Evolutionary conservation across 2,113 vertebrate species (phyloP), one percentile per base, ranked within the genome.

Genomic region (Manacus vitellinus): DNA sequence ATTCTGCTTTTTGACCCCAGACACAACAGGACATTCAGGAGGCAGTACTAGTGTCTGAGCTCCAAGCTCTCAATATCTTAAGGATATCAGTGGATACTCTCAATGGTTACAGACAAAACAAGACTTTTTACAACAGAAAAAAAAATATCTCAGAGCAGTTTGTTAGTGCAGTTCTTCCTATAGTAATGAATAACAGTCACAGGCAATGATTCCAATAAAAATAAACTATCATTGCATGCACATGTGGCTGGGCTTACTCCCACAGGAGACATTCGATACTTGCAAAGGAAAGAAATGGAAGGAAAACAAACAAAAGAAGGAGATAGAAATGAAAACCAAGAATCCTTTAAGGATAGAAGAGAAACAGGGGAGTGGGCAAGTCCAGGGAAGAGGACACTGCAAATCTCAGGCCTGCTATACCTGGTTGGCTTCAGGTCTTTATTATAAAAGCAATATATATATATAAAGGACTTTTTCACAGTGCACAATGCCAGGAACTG

Each of bases 181-280:
- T 25, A 92, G 93, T 93, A 96, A 96, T 81, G 92, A 97, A 61
- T 78, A 97, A 96, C 94, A 92, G 80, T 61, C 67, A 46, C 67
- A 82, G 90, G 94, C 91, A 92, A 92, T n/a, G 95, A 81, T 58
- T 83, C 80, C 39, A 97, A 91, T 94, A 94, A 96, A 96, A 97
- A 96, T 94, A 97, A 75, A 71, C 66, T 91, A 96, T 89, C 93
- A 83, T 22, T 88, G 80, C 46, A 85, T 3, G 9, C 54, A 90
- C 56, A 80, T 91, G 91, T 94, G 87, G 87, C 88, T 39, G 80
- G 84, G 89, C 55, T 88, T 81, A 63, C 83, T 94, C 95, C 94
- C 92, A 65, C 46, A 78, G 77, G 88, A 97, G 87, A 87, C 43
- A 92, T 93, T 83, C 95, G 94, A 92, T 70, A 84, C 84, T 95